Conservation (phyloP, 1,140 invertebrate genomes). For the Drosophila guanche region DNA sequence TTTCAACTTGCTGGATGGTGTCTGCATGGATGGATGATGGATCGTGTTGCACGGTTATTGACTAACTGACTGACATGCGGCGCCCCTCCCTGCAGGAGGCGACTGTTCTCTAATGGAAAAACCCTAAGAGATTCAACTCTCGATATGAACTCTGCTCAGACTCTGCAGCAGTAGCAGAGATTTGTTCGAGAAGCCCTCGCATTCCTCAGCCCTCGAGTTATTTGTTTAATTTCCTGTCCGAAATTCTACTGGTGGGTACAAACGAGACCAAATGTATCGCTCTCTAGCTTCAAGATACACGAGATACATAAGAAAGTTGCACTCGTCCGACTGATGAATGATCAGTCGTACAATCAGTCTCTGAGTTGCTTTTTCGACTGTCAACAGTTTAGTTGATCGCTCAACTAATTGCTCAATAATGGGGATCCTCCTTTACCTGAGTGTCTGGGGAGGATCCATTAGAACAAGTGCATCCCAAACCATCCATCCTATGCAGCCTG, state of each 20-base stretch:
- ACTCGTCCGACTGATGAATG: conserved; percentile 46
- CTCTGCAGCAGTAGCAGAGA: no score
- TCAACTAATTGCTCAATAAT: conserved; percentile 78
- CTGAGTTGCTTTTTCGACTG: conserved; percentile 32
- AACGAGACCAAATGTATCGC: no score
- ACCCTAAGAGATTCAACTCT: neutral
- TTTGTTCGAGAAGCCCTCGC: conserved; percentile 40
- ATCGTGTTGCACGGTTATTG: conserved; percentile 73
- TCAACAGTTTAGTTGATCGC: conserved; percentile 66
- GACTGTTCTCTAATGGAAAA: conserved; percentile 38
- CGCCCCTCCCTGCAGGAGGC: conserved; percentile 24
- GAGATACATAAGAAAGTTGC: conserved; percentile 65
- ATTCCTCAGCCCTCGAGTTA: conserved; percentile 63
- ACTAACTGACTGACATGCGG: conserved; percentile 45
- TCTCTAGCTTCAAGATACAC: neutral
- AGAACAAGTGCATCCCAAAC: conserved; percentile 70
- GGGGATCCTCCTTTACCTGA: conserved; percentile 6
- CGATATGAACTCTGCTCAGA: conserved; percentile 5
- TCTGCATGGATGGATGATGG: conserved; percentile 50
- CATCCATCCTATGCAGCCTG: conserved; percentile 27
- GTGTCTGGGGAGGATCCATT: conserved; percentile 33
- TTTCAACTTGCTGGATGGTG: conserved; percentile 52
- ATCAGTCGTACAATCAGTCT: no score
- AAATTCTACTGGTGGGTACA: conserved; percentile 71
- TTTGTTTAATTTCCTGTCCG: conserved; percentile 71